phyloP scores from a whole-genome alignment of 2,113 vertebrate genomes.

The Nanorana parkeri region DNA sequence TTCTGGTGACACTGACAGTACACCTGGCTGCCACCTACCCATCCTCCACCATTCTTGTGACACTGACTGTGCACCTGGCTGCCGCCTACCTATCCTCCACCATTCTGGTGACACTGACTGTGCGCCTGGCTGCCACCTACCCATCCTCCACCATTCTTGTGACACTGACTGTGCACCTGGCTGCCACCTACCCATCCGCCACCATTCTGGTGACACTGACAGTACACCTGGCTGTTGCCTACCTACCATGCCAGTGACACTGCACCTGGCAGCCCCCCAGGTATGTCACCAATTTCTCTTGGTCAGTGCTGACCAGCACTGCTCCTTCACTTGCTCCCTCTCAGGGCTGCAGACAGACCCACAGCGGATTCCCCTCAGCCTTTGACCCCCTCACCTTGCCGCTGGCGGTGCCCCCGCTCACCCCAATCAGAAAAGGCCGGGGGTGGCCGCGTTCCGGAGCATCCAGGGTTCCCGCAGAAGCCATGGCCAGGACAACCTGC shows the following conservation, averaged over 20 bases:
- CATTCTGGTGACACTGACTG: neutral
- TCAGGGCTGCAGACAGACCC: no score
- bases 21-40: neutral
- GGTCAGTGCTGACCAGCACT: neutral
- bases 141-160: neutral
- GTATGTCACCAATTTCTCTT: neutral
- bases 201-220: neutral
- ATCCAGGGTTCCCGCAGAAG: slow-evolving; percentile 61
- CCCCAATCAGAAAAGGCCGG: slow-evolving; percentile 88
- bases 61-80: neutral
- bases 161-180: neutral
- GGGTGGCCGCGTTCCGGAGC: slow-evolving; percentile 79
- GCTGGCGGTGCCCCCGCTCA: slow-evolving; percentile 92
- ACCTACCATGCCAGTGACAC: neutral
- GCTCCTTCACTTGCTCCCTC: no score
- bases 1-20: neutral
- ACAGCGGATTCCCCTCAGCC: neutral
- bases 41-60: neutral
- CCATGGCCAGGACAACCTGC: slow-evolving; percentile 68
- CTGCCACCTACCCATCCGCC: neutral
- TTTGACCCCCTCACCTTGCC: slow-evolving; percentile 79
- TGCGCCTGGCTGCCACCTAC: neutral
- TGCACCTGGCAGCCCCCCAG: neutral
- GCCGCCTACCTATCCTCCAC: neutral
- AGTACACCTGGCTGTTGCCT: no score